Conservation (phyloP, 2,113 vertebrate species). For the Xenotilapia longispinis region DNA sequence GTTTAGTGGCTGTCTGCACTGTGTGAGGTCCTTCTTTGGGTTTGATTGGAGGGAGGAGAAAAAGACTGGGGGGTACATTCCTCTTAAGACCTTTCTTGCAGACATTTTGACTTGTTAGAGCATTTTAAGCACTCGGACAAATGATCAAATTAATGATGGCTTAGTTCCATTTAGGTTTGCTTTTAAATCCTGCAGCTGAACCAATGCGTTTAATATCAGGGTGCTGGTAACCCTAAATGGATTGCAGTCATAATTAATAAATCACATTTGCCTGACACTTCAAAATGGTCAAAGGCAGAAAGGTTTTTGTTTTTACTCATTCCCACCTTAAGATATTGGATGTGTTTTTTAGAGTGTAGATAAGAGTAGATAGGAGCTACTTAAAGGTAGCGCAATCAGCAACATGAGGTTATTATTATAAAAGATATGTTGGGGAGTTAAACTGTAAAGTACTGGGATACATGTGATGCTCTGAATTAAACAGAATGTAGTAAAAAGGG, state of each 20-base stretch:
- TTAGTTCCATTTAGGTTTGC: background rate
- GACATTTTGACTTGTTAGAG: slow-evolving; percentile 15
- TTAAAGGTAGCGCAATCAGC: background rate
- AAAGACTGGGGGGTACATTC: slow-evolving; percentile 26
- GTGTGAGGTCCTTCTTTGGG: background rate
- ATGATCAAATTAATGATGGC: background rate
- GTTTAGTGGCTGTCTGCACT: slow-evolving; percentile 14
- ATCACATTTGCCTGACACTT: background rate
- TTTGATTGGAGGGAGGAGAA: background rate
- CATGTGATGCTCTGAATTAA: background rate
- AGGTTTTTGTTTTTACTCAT: slow-evolving; percentile 39
- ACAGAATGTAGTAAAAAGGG: slow-evolving; percentile 29
- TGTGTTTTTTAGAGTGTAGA: background rate
- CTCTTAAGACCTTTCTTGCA: slow-evolving; percentile 16
- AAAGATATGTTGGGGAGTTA: background rate
- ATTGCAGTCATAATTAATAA: background rate
- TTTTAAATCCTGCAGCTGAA: background rate
- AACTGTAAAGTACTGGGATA: background rate
- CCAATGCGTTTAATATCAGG: background rate
- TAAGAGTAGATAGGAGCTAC: background rate
- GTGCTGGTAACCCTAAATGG: background rate
- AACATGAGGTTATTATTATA: background rate
- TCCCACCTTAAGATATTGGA: background rate
- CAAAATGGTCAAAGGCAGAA: slow-evolving; percentile 19
- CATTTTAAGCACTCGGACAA: background rate